phyloP scores from a whole-genome alignment of 2,888 invertebrate genomes.

The Troilus luridus region DNA sequence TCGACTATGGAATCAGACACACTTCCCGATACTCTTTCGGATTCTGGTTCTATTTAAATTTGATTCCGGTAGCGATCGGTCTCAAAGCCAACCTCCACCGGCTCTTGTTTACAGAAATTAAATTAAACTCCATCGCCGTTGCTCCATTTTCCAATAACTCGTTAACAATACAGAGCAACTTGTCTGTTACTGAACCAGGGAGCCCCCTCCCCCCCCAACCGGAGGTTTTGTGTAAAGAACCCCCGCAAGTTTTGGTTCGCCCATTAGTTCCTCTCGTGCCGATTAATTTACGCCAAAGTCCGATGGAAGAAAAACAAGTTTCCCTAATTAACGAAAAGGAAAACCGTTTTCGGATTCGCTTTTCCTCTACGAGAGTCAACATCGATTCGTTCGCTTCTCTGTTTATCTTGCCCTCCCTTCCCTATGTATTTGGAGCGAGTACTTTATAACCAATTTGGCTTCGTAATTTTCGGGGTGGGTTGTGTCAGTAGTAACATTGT shows the following conservation, averaged over 20 bases:
- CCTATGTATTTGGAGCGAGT: background rate
- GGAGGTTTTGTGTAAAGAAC: constrained; percentile 5
- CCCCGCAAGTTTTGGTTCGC: background rate
- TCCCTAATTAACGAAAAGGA: constrained; percentile 5
- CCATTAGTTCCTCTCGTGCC: background rate
- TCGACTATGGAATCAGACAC: background rate
- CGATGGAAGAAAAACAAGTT: constrained; percentile 15
- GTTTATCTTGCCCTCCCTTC: background rate
- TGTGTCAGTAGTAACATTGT: background rate
- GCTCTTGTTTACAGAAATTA: background rate
- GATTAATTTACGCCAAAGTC: background rate
- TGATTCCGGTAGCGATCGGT: background rate
- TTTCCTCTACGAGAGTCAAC: background rate
- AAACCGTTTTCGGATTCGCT: background rate
- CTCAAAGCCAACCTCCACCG: background rate
- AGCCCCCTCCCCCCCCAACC: no score
- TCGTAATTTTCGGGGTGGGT: background rate
- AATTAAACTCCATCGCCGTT: constrained; percentile 10
- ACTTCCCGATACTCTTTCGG: background rate
- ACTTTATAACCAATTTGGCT: constrained; percentile 26
- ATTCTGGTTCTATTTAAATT: background rate
- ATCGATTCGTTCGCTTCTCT: background rate
- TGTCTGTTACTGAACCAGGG: background rate
- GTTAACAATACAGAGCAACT: constrained; percentile 25
- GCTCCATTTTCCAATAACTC: constrained; percentile 4